These are phyloP conservation scores for Myathropa florea DNA, from an alignment of 2,888 invertebrate genomes.

Conservation along the genomic window DNA sequence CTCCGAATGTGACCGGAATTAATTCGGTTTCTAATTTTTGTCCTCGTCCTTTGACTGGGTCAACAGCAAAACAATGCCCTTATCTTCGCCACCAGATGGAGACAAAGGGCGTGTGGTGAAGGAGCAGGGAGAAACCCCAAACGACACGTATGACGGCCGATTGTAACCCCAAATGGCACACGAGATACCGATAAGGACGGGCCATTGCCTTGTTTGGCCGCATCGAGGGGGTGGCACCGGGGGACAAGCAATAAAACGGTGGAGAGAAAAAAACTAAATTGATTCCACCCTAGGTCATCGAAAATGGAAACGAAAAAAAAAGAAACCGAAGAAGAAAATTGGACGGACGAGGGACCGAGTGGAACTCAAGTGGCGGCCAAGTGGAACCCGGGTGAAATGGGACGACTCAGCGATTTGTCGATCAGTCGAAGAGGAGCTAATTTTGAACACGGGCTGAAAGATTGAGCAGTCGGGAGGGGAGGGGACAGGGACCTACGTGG, in stretches of 20 bases:
- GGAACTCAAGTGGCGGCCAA: not conserved
- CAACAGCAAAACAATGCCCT: conserved; percentile 40
- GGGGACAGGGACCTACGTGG: not conserved
- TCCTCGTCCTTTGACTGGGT: conserved; percentile 46
- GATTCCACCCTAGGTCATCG: not conserved
- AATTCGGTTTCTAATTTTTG: conserved; percentile 58
- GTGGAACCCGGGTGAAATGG: not conserved
- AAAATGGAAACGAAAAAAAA: not conserved
- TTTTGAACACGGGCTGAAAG: not conserved
- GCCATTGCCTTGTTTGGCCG: conserved; percentile 1
- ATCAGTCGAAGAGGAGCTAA: not conserved
- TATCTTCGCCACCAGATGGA: conserved; percentile 17
- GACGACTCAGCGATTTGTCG: not conserved
- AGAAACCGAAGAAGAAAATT: not conserved
- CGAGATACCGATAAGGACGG: conserved; percentile 6
- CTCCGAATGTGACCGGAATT: conserved; percentile 53
- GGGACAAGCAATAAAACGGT: not conserved
- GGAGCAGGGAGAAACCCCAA: not conserved
- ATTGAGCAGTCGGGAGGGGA: not conserved
- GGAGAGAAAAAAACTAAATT: not conserved
- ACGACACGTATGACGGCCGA: conserved; percentile 38
- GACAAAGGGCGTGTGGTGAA: not conserved
- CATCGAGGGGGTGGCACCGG: not conserved
- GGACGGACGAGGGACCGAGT: not conserved
- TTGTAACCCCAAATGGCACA: conserved; percentile 33